These are phyloP conservation scores for Paelopatides confundens DNA, from an alignment of 53 echinoderm and acorn worm species.

Conservation along the genomic window DNA sequence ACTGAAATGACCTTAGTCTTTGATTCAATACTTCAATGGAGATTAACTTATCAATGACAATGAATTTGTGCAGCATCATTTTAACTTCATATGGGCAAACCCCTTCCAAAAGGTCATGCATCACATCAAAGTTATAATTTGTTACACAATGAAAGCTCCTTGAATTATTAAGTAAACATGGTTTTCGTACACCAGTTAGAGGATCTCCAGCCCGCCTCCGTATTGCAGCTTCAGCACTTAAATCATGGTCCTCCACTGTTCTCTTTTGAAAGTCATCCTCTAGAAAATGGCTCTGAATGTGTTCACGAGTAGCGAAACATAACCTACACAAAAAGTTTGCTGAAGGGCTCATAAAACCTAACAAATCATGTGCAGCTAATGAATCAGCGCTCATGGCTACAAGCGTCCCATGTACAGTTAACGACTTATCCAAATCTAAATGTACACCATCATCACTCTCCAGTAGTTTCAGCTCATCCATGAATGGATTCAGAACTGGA, in stretches of 20 bases:
- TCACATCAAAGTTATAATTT: constrained; percentile 60
- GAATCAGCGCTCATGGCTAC: constrained; percentile 61
- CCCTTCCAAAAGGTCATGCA: constrained; percentile 80
- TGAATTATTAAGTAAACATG: constrained; percentile 47
- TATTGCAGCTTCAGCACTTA: constrained; percentile 41
- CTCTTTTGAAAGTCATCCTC: constrained; percentile 76
- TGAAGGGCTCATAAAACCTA: constrained; percentile 75
- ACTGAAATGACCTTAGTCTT: constrained; percentile 59
- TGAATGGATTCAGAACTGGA: constrained; percentile 57
- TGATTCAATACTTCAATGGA: constrained; percentile 38
- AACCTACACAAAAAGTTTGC: constrained; percentile 69
- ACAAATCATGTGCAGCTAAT: constrained; percentile 69
- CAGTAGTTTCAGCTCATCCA: constrained; percentile 60
- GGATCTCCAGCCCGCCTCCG: constrained; percentile 46
- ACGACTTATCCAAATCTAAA: neutral
- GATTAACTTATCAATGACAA: constrained; percentile 48
- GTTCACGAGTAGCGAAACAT: constrained; percentile 47
- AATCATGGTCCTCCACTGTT: constrained; percentile 61
- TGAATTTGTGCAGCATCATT: constrained; percentile 55
- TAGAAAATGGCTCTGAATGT: constrained; percentile 51
- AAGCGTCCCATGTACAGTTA: constrained; percentile 53
- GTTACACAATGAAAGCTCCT: constrained; percentile 59
- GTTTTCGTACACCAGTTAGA: constrained; percentile 43
- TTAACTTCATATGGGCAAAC: constrained; percentile 74
- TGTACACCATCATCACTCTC: constrained; percentile 59